These are phyloP conservation scores for Andrena flavipes DNA, from an alignment of 2,888 invertebrate genomes.

Conservation along the genomic window DNA sequence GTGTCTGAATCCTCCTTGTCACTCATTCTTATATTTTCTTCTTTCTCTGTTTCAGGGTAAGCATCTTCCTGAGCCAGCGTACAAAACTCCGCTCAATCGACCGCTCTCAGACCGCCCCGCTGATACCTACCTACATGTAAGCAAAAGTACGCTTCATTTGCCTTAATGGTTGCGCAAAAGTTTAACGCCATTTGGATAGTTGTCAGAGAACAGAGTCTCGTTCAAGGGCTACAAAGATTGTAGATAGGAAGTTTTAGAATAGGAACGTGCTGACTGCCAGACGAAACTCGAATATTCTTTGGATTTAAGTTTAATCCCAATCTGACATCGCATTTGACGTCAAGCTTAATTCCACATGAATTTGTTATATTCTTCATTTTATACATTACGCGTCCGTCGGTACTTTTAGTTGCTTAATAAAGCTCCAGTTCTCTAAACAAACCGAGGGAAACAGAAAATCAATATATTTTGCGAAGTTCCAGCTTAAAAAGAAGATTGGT, in stretches of 20 bases:
- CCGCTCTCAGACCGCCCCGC: neutral
- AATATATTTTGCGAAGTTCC: neutral
- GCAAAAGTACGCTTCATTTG: neutral
- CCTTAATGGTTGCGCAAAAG: neutral
- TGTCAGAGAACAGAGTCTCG: neutral
- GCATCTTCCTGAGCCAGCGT: neutral
- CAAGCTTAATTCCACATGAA: too few species aligned
- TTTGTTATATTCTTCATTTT: too few species aligned
- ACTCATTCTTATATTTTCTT: neutral
- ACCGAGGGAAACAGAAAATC: too few species aligned
- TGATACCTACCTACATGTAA: slow-evolving; percentile 1
- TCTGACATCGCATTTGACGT: neutral
- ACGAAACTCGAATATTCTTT: neutral
- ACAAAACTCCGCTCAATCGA: neutral
- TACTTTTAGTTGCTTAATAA: too few species aligned
- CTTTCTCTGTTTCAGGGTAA: slow-evolving; percentile 57
- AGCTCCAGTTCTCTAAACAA: too few species aligned
- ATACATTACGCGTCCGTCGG: too few species aligned
- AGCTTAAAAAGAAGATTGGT: neutral
- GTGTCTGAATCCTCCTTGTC: neutral
- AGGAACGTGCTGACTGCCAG: neutral
- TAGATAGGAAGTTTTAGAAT: neutral
- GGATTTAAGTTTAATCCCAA: too few species aligned
- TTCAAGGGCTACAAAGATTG: neutral
- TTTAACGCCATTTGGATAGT: neutral